Evolutionary conservation across 2,888 invertebrate species (phyloP), one percentile per base, ranked within the genome.

Genomic region (Idaea biselata): DNA sequence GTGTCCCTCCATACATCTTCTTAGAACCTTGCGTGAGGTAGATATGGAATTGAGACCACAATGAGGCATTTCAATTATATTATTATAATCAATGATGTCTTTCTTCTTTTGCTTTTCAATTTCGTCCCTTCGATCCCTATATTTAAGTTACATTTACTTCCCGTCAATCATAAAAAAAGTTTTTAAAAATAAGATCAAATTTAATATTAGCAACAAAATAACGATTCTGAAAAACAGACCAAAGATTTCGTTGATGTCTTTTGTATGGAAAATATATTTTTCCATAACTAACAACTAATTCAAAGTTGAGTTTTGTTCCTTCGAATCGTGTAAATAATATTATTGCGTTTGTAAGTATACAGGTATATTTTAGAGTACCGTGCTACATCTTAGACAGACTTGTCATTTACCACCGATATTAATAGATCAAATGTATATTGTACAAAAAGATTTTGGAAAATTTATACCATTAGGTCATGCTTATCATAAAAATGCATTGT

Each of bases 1-100:
- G 81, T 74, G 83, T 72, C 87, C 68, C 76, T 80, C 81, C 84
- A 83, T 86, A 82, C 79, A 79, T 86, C 77, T 91, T 91, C 91
- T 82, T 73, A 83, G 91, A 91, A 91, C 73, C 81, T 83, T 79
- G 86, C 81, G 88, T 88, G 89, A 81, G 90, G 86, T 82, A 79
- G 67, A 64, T 53, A 18, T 62, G 65, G 74, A 79, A 86, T 88
- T 84, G 82, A 86, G 86, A 85, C 79, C 79, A 81, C 83, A 84
- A 80, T 79, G 77, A 77, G 75, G 86, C 79, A 73, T 81, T 84
- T 89, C 84, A 88, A 88, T 88, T 86, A 84, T 79, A 71, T 75
- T 76, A 88, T 88, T 86, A 84, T 79, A 71, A 75, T 76, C 66
- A 67, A 68, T 66, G 63, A 61, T 31, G 61, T 63, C 61, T 8